Base-by-base conservation (phyloP, 2,113 vertebrate genomes). In the Stigmatopora argus region DNA sequence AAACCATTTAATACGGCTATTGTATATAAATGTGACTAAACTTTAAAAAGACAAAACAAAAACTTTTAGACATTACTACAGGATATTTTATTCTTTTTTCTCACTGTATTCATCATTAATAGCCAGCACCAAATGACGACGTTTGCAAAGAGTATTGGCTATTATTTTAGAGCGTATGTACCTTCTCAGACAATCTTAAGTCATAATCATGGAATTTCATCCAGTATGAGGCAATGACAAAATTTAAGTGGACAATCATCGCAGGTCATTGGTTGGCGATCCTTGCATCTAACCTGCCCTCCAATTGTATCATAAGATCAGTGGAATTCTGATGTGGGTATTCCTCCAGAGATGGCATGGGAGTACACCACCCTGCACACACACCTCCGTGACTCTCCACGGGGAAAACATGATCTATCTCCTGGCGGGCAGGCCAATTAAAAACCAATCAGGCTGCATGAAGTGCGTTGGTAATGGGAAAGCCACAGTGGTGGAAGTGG, bases 381-480 rank as follows among this genome's bases (percentile, higher is more conserved):
- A 75, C 77, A 74, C 67, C 65, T 82, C 52, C 38, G 46, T 79
- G 80, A 70, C 75, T 70, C 72, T 85, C 81, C 74, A 62, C 49
- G 3, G 78, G 79, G 80, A 86, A 86, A 88, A 89, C 87, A 87
- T 88, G 86, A 92, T 92, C 85, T 90, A 89, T 91, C 88, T 89
- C 87, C 84, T 83, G 78, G 83, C 78, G 74, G 82, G 82, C 75
- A 80, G 83, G 89, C 89, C 90, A 92, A 91, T 92, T 92, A 90
- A 91, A 92, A 92, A 89, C 86, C 89, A 90, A 91, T 92, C 90
- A 89, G 86, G 89, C 82, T 77, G 85, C 89, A 88, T 80, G 79
- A 85, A 89, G 85, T 74, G 75, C 64, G 76, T 75, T 82, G 80
- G 87, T 92, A 91, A 91, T 88, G 83, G 90, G 89, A 90, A 90